Percentiles rank a stretch among this genome's conserved stretches.
These are phyloP conservation scores for Oryzias celebensis DNA, from an alignment of 2,113 vertebrate genomes.

Conservation along the genomic window DNA sequence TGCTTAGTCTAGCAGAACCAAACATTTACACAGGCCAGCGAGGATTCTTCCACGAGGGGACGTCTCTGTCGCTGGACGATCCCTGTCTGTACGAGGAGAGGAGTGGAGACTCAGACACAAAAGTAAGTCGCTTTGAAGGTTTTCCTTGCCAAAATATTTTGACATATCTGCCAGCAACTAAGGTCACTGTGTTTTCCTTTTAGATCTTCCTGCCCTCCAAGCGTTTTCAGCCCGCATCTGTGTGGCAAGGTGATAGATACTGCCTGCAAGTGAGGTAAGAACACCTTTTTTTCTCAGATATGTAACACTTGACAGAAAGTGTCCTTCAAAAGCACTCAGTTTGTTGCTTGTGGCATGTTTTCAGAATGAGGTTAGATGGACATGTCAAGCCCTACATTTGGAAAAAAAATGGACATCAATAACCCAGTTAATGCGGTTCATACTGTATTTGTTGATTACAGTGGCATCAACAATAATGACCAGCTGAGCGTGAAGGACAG, in stretches of 20 bases:
- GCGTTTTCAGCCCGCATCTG: slow-evolving; percentile 64
- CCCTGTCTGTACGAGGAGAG: slow-evolving; percentile 72
- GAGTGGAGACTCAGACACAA: slow-evolving; percentile 70
- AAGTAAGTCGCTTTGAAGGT: slow-evolving; percentile 59
- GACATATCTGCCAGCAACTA: slow-evolving; percentile 59
- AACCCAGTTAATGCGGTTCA: slow-evolving; percentile 64
- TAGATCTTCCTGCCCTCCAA: slow-evolving; percentile 74
- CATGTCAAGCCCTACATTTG: slow-evolving; percentile 10
- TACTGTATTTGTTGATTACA: slow-evolving; percentile 66
- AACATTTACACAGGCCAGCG: slow-evolving; percentile 51
- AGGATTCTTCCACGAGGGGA: slow-evolving; percentile 59
- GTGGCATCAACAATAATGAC: slow-evolving; percentile 70
- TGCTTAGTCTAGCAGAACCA: slow-evolving; percentile 22
- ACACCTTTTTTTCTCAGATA: slow-evolving; percentile 20
- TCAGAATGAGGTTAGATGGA: slow-evolving; percentile 46
- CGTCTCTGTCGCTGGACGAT: slow-evolving; percentile 58
- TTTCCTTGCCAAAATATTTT: slow-evolving; percentile 34
- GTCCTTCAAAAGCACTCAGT: slow-evolving; percentile 31
- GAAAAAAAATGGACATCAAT: slow-evolving; percentile 53
- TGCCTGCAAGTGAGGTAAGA: slow-evolving; percentile 78
- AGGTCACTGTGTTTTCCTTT: slow-evolving; percentile 62
- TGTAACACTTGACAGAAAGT: slow-evolving; percentile 12
- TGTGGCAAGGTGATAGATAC: slow-evolving; percentile 74
- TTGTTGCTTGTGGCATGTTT: slow-evolving; percentile 24
- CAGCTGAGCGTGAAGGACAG: slow-evolving; percentile 82